Base-by-base conservation (phyloP, 2,797 vertebrate genomes). In the Geotrypetes seraphini region DNA sequence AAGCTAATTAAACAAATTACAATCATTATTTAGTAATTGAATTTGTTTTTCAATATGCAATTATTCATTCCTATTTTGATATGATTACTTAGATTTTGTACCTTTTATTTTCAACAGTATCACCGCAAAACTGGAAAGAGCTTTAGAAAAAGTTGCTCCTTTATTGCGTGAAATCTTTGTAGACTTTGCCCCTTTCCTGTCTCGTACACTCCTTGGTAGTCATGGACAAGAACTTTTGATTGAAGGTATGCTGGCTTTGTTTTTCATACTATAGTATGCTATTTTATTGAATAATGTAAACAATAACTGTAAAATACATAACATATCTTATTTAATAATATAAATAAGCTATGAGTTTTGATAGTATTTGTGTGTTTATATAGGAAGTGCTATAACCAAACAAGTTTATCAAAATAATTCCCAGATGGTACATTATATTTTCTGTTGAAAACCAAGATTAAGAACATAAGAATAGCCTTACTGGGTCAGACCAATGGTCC, bases 181-280 rank as follows among this genome's bases (percentile, higher is more conserved):
- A 73, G 96, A 99, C 71, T 98, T 98, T 65, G 95, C 95, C 2
- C 95, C 94, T 26, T 98, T 97, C 73, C 75, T 98, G 16, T 98
- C 96, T 27, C 82, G 95, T 58, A 98, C 96, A 3, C 74, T 98
- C 62, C 73, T 98, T 73, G 96, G 95, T 68, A 98, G 95, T 75
- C 96, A 99, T 63, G 96, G 96, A 78, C 96, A 99, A 86, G 96
- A 99, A 55, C 84, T 99, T 66, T 85, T 99, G 77, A 99, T 99
- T 81, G 96, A 99, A 98, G 96, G 94, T 99, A 83, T 58, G 19
- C 54, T 53, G 50, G 36, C 9, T 39, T 53, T 20, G 14, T 13
- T 36, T 17, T 46, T 46, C 1, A 54, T 8, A 23, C 32, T 12
- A 23, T 43, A 36, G 48, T 40, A 4, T 27, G 24, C 15, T 54